Evolutionary conservation across 2,888 invertebrate species (phyloP), one percentile per base, ranked within the genome.

Genomic region (Heliconius hortense): DNA sequence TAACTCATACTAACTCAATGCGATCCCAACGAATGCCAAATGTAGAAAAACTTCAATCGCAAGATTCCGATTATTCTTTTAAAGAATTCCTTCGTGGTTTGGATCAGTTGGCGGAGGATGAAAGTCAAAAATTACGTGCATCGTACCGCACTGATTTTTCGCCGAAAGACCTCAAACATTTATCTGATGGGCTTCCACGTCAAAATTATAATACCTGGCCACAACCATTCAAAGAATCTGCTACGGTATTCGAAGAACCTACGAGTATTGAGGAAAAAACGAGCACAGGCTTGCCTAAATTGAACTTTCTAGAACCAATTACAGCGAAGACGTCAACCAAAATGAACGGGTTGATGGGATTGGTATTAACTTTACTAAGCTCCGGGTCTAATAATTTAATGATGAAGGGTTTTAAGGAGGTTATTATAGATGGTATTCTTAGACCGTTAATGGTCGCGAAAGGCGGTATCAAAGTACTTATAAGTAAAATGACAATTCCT

Each of bases 401-500:
- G 78, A 72, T 89, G 64, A 86, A 84, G 79, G 92, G 92, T 21
- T 85, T 94, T 43, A 90, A 89, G 78, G 90, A 90, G 56, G 80
- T 91, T 7, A 80, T 92, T 26, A 85, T 91, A 60, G 89, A 92
- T 60, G 91, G 92, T 13, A 88, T 94, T 75, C 79, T 94, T 59
- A 90, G 86, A 76, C 92, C 93, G 2, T 82, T 94, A 10, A 81
- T 92, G 56, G 76, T 83, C 0, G 89, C 89, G 39, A 93, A 91
- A 82, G 88, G 89, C 4, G 90, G 91, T 1, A 80, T 94, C 13
- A 93, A 93, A 79, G 83, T 89, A 8, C 79, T 94, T 75, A 89
- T 94, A 63, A 88, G 89, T 81, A 93, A 91, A 81, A 80, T 94
- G 66, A 83, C 89, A 5, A 88, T 94, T n/a, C 94, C 94, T 59